phyloP scores from a whole-genome alignment of 2,797 vertebrate species.

The Chelmon rostratus region DNA sequence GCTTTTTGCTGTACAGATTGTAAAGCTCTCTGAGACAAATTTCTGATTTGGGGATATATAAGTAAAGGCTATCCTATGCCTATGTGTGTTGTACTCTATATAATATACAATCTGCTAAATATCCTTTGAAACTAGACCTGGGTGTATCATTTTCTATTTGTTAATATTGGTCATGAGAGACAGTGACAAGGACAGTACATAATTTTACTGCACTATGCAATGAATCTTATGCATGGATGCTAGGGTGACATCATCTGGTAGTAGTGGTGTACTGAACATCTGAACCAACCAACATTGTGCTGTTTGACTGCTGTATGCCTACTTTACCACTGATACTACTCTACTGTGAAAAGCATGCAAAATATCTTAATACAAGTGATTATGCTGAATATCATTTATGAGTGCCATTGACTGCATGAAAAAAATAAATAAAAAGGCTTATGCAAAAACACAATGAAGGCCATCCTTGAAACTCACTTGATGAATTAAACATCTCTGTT shows the following conservation, averaged over 20 bases:
- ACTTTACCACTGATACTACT: no score
- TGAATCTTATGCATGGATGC: neutral
- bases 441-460: neutral
- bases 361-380: no score
- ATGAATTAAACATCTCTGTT: neutral
- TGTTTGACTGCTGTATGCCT: no score
- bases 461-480: neutral
- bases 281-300: neutral
- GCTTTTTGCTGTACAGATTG: neutral
- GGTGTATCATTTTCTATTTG: neutral
- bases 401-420: no score
- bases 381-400: no score
- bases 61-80: neutral
- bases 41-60: neutral
- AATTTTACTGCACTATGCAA: neutral
- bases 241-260: constrained; percentile 59
- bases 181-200: neutral
- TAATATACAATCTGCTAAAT: neutral
- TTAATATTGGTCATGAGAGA: neutral
- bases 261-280: constrained; percentile 31
- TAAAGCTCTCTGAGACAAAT: neutral
- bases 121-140: neutral
- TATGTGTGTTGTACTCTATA: no score
- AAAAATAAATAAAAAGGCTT: neutral
- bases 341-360: no score